phyloP scores from a whole-genome alignment of 2,888 invertebrate species.

The Dendrolimus houi region DNA sequence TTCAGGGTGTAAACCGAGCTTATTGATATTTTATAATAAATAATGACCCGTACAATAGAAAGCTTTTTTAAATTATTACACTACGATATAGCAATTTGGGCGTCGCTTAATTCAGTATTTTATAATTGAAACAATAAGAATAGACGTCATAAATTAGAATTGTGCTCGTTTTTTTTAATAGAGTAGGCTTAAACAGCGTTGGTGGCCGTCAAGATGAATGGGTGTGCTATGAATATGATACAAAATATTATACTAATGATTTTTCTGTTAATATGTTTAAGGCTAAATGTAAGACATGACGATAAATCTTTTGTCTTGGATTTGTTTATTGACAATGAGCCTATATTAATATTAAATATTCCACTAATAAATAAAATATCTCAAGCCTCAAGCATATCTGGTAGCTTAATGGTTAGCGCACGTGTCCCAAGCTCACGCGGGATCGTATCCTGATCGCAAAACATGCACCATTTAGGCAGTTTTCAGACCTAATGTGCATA shows the following conservation, averaged over 20 bases:
- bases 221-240: conserved; percentile 35
- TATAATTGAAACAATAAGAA: conserved; percentile 70
- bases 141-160: conserved; percentile 50
- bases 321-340: too few species aligned
- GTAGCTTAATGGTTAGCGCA: too few species aligned
- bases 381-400: too few species aligned
- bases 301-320: not conserved
- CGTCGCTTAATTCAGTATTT: conserved; percentile 62
- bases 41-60: conserved; percentile 52
- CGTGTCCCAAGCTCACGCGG: too few species aligned
- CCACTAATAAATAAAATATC: too few species aligned
- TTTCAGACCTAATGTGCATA: too few species aligned
- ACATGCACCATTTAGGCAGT: too few species aligned
- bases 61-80: conserved; percentile 48
- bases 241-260: conserved; percentile 13
- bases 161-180: conserved; percentile 45
- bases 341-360: too few species aligned
- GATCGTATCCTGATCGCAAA: too few species aligned
- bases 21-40: conserved; percentile 64
- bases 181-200: conserved; percentile 40
- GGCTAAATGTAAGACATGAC: not conserved
- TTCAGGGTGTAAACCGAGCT: conserved; percentile 39
- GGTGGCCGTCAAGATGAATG: conserved; percentile 58
- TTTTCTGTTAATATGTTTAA: not conserved
- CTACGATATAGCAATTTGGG: conserved; percentile 64